Base-by-base conservation (phyloP, 2,888 invertebrate species). In the Luffia ferchaultella region DNA sequence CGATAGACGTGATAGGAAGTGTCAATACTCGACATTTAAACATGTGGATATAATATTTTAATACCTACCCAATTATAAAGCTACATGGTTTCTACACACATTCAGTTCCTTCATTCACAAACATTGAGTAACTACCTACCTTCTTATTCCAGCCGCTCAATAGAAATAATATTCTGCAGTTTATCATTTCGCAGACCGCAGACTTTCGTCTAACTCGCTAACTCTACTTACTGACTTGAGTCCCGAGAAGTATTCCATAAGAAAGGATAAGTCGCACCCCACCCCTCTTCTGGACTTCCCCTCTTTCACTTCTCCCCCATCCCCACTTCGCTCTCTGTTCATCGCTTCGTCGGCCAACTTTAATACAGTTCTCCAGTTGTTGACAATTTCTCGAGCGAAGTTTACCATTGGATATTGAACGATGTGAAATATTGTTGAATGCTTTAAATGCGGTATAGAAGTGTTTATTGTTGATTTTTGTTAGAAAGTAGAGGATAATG, bases 351-450 rank as follows among this genome's bases (percentile, higher is more conserved):
- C 30, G 12, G 30, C 30, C 30, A 46, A 46, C 30, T 46, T 46
- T 46, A 16, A 46, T 46, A 46, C 46, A 46, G 46, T 46, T 46
- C 20, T 18, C 15, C 46, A 20, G 20, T 46, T 46, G 20, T 46
- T 16, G 30, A 30, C 17, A 46, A 30, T 46, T 46, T 46, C 30
- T 30, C 16, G 30, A 30, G 20, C 46, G 30, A 30, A 30, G 30
- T 30, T 30, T 30, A 30, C 12, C 30, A 30, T 30, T 30, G 30
- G 30, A 30, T 30, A 30, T 30, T 30, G 30, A 30, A 30, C 30
- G 30, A 30, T 7, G 30, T 30, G 12, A 30, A 30, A 30, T 30
- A 30, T 30, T 12, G 30, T 30, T 12, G 5, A 30, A 30, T 30
- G 30, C 12, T 30, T 30, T 7, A 12, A 7, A 30, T 30, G 12